Conservation (phyloP, 2,888 invertebrate genomes). For the Mamestra brassicae region DNA sequence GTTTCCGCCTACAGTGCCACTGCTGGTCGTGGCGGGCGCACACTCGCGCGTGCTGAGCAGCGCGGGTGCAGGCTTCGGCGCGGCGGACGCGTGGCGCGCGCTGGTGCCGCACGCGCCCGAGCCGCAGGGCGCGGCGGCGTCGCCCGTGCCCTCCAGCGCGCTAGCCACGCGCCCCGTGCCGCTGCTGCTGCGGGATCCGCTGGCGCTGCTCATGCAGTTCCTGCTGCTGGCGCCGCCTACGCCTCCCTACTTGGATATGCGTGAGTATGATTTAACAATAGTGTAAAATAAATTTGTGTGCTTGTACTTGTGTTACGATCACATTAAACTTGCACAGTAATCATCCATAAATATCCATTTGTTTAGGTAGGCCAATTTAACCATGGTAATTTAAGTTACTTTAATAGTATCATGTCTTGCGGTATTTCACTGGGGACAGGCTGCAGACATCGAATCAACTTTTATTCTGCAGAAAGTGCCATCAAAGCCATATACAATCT, state of each 20-base stretch:
- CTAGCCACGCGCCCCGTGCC: slow-evolving; percentile 91
- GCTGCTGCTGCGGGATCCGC: slow-evolving; percentile 96
- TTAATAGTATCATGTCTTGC: no score
- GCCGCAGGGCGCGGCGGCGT: slow-evolving; percentile 59
- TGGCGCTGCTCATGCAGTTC: slow-evolving; percentile 96
- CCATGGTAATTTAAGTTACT: no score
- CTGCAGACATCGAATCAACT: no score
- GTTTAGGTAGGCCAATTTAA: no score
- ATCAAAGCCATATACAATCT: no score
- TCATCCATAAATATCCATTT: no score
- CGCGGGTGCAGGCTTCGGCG: slow-evolving; percentile 75
- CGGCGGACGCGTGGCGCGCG: slow-evolving; percentile 74
- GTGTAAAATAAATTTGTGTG: no score
- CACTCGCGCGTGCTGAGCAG: slow-evolving; percentile 84
- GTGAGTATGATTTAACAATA: slow-evolving; percentile 82
- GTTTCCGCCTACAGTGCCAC: slow-evolving; percentile 92
- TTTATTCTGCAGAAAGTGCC: no score
- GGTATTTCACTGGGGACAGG: no score
- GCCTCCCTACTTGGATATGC: slow-evolving; percentile 93
- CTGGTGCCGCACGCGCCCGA: slow-evolving; percentile 26
- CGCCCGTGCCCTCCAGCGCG: slow-evolving; percentile 61
- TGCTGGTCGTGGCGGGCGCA: slow-evolving; percentile 92
- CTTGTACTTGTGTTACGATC: no score
- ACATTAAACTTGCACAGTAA: no score
- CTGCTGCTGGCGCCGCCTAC: slow-evolving; percentile 96